A percentile compares a stretch with the other conserved stretches of the same genome.
These are phyloP conservation scores for Lepilemur ruficaudatus DNA, from an alignment of 2,797 vertebrate genomes.

Conservation along the genomic window DNA sequence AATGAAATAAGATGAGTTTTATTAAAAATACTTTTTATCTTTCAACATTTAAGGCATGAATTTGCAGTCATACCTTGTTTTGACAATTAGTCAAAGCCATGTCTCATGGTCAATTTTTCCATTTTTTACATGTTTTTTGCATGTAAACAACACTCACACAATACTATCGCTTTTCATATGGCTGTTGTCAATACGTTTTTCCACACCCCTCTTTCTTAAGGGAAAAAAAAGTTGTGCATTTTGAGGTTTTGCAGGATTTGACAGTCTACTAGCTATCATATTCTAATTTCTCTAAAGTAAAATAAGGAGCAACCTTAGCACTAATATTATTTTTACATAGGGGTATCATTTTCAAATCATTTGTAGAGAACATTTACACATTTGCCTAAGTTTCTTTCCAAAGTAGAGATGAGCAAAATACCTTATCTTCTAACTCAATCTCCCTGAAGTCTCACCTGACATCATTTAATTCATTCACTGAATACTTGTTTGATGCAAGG, in stretches of 20 bases:
- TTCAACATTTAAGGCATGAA: not conserved
- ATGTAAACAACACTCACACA: not conserved
- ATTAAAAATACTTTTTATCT: slow-evolving; percentile 22
- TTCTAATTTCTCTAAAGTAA: slow-evolving; percentile 14
- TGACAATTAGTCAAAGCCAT: not conserved
- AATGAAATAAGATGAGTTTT: not conserved
- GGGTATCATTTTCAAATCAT: not conserved
- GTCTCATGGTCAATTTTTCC: slow-evolving; percentile 33
- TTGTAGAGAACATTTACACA: not conserved
- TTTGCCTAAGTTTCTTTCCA: not conserved
- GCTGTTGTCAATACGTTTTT: slow-evolving; percentile 33
- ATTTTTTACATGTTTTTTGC: slow-evolving; percentile 37
- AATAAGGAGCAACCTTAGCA: not conserved
- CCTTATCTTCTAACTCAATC: not conserved
- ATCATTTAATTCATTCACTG: not conserved
- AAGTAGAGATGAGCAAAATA: not conserved
- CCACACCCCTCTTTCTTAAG: not conserved
- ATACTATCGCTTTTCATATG: not conserved
- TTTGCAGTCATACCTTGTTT: not conserved
- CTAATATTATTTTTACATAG: not conserved
- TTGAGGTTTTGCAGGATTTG: not conserved
- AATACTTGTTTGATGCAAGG: not conserved
- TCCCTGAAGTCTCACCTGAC: not conserved
- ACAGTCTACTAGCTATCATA: not conserved
- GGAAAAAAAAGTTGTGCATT: not conserved